Base-by-base conservation (phyloP, 1,140 invertebrate genomes). In the Limonius californicus region DNA sequence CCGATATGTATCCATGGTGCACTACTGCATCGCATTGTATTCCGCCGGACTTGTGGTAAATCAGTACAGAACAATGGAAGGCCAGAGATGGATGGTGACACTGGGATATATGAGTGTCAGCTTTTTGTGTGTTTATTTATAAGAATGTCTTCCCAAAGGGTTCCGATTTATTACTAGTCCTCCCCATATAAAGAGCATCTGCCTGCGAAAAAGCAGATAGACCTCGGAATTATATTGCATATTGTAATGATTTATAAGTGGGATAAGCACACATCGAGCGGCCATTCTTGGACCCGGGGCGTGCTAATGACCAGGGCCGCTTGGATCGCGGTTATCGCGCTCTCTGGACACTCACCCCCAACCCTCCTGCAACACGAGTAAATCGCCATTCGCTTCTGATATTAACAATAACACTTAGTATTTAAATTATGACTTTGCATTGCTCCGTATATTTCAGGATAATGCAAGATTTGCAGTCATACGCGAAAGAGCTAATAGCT, bases 171-270 rank as follows among this genome's bases (percentile, higher is more conserved):
- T 50, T 50, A 50, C 45, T 50, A 50, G 45, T 50, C 45, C 45
- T 50, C 45, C 45, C 45, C 62, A 67, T 67, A 75, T 75, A 76
- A 76, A 75, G 74, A 76, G 74, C 74, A 76, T 76, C 74, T 76
- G 74, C 73, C 70, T 71, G 70, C 71, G 73, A 74, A 74, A 74
- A 74, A 74, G 66, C 74, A 74, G 73, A 76, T 76, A 76, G 74
- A 76, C 74, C 74, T 76, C 71, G 72, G 74, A 74, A 76, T 76
- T 76, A 76, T 76, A 76, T 76, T 76, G 74, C 74, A 76, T 76
- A 76, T 75, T 75, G 73, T 76, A 75, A 76, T 76, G 74, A 76
- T 76, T 76, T 76, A 76, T 74, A 68, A 70, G 66, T 64, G 68
- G 72, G 72, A 76, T 76, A 76, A 76, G 74, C 74, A 74, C 69